Evolutionary conservation across 1,140 invertebrate species (phyloP), one percentile per base, ranked within the genome.

Genomic region (Spodoptera frugiperda): DNA sequence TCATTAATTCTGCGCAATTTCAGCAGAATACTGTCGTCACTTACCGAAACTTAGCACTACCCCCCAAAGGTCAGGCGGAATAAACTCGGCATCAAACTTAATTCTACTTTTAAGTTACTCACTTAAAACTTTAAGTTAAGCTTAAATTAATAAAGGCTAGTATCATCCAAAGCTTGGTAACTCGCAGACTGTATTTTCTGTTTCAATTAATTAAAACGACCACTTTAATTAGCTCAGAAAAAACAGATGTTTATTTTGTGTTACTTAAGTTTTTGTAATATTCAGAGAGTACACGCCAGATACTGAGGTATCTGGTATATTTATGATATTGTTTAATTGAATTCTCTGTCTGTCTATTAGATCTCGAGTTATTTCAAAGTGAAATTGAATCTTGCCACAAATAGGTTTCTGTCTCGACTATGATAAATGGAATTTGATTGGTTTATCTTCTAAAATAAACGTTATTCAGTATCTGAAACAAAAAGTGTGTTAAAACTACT

Each of bases 91-190:
- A 65, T 70, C 65, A 67, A 73, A 79, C 61, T 77, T 59, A 80
- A 76, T 77, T 73, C 76, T 55, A 75, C 67, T 71, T 77, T 80
- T 74, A 76, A 80, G 21, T 80, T 33, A 77, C 70, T 73, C 75
- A 68, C 74, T 80, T 77, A 73, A 77, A 63, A 79, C 65, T 76
- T 72, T 39, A 65, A 76, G 65, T 61, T 33, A 48, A 76, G 59
- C 78, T 57, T 79, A 54, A 76, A 71, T 73, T 76, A 80, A 80
- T 72, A 80, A 79, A 53, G 19, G 67, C 70, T 67, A 39, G 73
- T 59, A 72, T 79, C 51, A 63, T 79, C 74, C n/a, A 12, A 75
- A 65, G 30, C 19, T 67, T 9, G 46, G n/a, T 14, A 65, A 75
- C 59, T 75, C 57, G 21, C 19, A 1, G 48, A 63, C 39, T 63